Percentiles rank a stretch among this genome's conserved stretches.
These are phyloP conservation scores for Amphimedon queenslandica DNA, from an alignment of 37 sponge, comb jelly and placozoan genomes.

Conservation along the genomic window DNA sequence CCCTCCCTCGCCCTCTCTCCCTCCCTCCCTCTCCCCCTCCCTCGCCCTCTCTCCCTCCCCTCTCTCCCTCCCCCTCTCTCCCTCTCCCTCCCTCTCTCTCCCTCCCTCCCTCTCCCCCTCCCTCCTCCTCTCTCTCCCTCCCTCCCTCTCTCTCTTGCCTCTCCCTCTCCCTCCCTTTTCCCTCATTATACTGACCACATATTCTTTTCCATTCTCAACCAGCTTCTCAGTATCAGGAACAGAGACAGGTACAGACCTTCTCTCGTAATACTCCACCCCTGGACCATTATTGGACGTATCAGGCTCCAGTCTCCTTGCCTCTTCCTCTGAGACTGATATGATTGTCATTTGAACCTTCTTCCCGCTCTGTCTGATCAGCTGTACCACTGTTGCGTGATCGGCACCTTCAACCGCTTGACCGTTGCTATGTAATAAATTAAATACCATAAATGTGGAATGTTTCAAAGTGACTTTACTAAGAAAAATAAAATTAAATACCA, in stretches of 20 bases:
- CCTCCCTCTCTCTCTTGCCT: too few species aligned
- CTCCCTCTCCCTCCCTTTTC: too few species aligned
- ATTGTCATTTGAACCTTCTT: slow-evolving; percentile 53
- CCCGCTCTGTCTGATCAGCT: slow-evolving; percentile 72
- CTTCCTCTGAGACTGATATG: slow-evolving; percentile 79
- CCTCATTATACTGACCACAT: slow-evolving; percentile 38
- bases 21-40: too few species aligned
- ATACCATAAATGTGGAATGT: too few species aligned
- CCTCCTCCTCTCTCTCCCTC: too few species aligned
- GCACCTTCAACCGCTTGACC: slow-evolving; percentile 73
- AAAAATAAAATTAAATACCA: neutral
- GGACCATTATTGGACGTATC: slow-evolving; percentile 34
- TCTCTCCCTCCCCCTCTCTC: too few species aligned
- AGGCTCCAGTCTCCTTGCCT: slow-evolving; percentile 72
- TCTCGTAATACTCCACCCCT: slow-evolving; percentile 62
- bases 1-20: too few species aligned
- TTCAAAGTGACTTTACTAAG: too few species aligned
- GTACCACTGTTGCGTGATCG: slow-evolving; percentile 82
- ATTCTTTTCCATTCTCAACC: slow-evolving; percentile 59
- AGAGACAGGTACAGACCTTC: slow-evolving; percentile 68
- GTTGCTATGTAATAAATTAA: too few species aligned
- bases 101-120: too few species aligned
- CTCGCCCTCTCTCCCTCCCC: too few species aligned
- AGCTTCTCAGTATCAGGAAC: slow-evolving; percentile 60
- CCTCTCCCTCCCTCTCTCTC: too few species aligned